Conservation (phyloP, 1,140 invertebrate genomes). For the Papilio polytes region DNA sequence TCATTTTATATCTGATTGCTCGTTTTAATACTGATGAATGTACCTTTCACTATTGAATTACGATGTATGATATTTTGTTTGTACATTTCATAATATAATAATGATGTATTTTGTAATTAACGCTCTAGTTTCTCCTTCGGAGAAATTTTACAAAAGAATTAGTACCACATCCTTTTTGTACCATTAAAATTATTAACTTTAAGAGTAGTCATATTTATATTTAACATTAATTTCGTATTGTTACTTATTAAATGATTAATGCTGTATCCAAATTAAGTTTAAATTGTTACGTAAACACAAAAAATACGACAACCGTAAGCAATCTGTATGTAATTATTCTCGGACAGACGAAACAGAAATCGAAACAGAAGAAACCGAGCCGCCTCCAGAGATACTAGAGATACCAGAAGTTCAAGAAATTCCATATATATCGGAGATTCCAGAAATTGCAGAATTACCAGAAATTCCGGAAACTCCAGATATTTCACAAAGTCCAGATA, state of each 20-base stretch:
- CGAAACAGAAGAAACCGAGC: constrained; percentile 68
- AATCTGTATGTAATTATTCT: constrained; percentile 55
- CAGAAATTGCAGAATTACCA: constrained; percentile 28
- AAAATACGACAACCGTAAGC: constrained; percentile 77
- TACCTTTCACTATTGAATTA: constrained; percentile 29
- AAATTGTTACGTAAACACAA: constrained; percentile 45
- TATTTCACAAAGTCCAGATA: constrained; percentile 2
- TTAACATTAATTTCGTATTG: too few relatives aligned
- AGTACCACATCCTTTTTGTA: too few relatives aligned
- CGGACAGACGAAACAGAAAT: constrained; percentile 63
- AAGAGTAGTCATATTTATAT: too few relatives aligned
- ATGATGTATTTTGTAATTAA: too few relatives aligned
- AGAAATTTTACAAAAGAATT: too few relatives aligned
- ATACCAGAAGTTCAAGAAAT: constrained; percentile 47
- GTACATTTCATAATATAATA: background rate
- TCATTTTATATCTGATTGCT: constrained; percentile 3
- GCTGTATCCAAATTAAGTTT: constrained; percentile 6
- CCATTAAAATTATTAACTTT: too few relatives aligned
- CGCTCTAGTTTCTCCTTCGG: too few relatives aligned
- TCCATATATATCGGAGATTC: constrained; percentile 47
- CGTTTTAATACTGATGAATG: constrained; percentile 29
- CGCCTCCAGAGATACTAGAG: constrained; percentile 49
- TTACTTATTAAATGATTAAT: too few relatives aligned
- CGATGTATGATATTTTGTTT: background rate
- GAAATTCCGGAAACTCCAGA: constrained; percentile 36